A percentile compares a stretch with the other conserved stretches of the same genome.
These are phyloP conservation scores for Chironomus striatipennis DNA, from an alignment of 1,140 invertebrate species.

Conservation along the genomic window DNA sequence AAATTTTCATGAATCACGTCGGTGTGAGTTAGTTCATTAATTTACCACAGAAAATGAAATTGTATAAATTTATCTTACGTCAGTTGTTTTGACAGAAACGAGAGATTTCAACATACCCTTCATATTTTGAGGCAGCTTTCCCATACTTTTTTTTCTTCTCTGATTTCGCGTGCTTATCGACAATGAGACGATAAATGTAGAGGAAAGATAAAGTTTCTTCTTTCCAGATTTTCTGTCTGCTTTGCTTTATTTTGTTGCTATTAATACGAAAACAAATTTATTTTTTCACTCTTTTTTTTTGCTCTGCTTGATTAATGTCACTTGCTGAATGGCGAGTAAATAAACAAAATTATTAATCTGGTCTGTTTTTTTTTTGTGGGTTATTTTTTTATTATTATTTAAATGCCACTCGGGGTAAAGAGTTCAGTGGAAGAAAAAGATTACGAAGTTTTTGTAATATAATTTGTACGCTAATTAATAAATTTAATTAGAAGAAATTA, in stretches of 20 bases:
- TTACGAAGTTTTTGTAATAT: no score
- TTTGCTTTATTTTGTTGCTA: neutral
- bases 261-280: neutral
- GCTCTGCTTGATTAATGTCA: neutral
- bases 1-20: neutral
- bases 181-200: neutral
- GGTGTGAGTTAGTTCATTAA: neutral
- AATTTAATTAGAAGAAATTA: no score
- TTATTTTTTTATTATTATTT: no score
- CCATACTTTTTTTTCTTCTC: neutral
- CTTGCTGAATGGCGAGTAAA: neutral
- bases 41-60: neutral
- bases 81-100: neutral
- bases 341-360: neutral
- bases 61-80: neutral
- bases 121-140: neutral
- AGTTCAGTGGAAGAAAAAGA: no score
- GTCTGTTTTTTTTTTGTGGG: no score
- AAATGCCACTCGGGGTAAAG: no score
- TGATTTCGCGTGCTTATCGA: neutral
- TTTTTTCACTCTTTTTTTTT: neutral
- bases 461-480: no score
- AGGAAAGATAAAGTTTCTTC: neutral
- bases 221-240: neutral
- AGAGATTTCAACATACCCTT: neutral